phyloP scores from a whole-genome alignment of 2,888 invertebrate species.

The Harpalus rufipes region DNA sequence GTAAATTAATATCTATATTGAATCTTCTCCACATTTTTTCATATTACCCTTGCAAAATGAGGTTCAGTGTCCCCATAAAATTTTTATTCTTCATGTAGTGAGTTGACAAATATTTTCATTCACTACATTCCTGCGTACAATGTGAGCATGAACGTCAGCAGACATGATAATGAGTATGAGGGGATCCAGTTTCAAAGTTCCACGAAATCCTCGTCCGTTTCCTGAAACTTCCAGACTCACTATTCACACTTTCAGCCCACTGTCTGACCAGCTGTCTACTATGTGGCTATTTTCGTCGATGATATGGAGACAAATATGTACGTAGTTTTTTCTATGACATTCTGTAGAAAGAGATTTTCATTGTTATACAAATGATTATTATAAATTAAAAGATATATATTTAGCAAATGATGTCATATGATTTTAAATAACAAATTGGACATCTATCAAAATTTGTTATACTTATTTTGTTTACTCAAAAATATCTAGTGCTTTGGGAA shows the following conservation, averaged over 20 bases:
- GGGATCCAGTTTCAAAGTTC: conserved; percentile 58
- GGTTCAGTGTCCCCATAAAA: neutral
- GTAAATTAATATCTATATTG: neutral
- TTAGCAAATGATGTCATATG: no score
- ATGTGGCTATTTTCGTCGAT: conserved; percentile 6
- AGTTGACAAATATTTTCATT: conserved; percentile 19
- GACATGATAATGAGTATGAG: conserved; percentile 9
- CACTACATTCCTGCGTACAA: conserved; percentile 12
- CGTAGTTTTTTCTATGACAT: neutral
- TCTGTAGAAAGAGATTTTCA: neutral
- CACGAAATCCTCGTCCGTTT: conserved; percentile 52
- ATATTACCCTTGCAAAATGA: neutral
- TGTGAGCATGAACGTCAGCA: neutral
- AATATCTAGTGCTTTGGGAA: no score
- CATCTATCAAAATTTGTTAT: no score
- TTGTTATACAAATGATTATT: no score
- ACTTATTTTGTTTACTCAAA: no score
- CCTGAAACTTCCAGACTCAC: conserved; percentile 41
- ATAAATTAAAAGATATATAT: no score
- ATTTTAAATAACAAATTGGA: no score
- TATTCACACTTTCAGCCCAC: conserved; percentile 15
- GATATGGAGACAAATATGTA: neutral
- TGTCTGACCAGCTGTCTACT: conserved; percentile 20
- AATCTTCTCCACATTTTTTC: neutral
- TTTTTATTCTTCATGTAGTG: conserved; percentile 1